Percentiles rank a stretch among this genome's conserved stretches.
Evolutionary conservation across 2,797 vertebrate genomes (phyloP).

Genomic region (Peromyscus melanophrys): DNA sequence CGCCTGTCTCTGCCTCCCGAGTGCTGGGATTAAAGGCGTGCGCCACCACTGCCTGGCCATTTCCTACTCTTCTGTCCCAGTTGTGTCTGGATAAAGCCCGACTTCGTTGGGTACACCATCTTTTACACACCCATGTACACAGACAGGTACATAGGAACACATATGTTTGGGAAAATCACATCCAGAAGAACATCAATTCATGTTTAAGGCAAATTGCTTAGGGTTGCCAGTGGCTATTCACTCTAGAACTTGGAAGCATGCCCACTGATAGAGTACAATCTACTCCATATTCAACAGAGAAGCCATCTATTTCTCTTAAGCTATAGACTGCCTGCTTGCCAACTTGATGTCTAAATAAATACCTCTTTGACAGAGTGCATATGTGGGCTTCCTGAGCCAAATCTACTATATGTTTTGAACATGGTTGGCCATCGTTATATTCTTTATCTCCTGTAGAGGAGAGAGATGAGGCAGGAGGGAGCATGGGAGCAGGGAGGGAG

Average conservation of each 20-base stretch:
- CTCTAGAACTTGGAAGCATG: constrained; percentile 1
- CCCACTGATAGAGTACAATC: neutral
- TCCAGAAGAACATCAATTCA: neutral
- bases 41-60: no score
- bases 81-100: neutral
- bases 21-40: no score
- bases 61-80: neutral
- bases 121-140: neutral
- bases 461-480: neutral
- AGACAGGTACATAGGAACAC: neutral
- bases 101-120: neutral
- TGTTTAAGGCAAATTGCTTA: constrained; percentile 11
- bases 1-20: no score
- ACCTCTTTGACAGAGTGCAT: neutral
- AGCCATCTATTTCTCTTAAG: neutral
- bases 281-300: neutral
- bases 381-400: neutral
- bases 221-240: neutral
- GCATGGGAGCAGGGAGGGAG: neutral
- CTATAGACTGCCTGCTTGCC: neutral
- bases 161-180: neutral
- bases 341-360: constrained; percentile 34
- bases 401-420: neutral
- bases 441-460: constrained; percentile 33
- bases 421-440: neutral